Percentiles rank a stretch among this genome's conserved stretches.
Evolutionary conservation across 2,888 invertebrate species (phyloP).

Genomic region (Rotaria socialis): DNA sequence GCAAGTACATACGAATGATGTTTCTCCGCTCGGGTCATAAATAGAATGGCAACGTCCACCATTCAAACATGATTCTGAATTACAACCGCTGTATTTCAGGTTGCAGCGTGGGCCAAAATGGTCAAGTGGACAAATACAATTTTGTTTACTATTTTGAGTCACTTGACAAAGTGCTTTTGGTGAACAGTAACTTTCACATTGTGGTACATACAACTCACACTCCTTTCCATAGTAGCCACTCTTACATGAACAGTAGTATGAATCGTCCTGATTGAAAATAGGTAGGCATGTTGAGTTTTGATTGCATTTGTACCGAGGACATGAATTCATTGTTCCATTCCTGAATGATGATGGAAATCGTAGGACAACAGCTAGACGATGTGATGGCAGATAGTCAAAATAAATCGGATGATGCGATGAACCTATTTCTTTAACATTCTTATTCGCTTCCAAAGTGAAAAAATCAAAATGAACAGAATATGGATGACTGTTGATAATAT

Average conservation of each 20-base stretch:
- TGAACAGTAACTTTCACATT: neutral
- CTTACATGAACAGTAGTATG: neutral
- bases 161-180: neutral
- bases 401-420: neutral
- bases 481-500: neutral
- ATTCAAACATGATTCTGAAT: no score
- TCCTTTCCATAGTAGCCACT: neutral
- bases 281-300: neutral
- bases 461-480: neutral
- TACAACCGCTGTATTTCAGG: no score
- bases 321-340: neutral
- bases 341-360: neutral
- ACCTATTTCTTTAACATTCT: neutral
- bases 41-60: no score
- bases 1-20: no score
- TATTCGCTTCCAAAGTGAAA: neutral
- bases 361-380: neutral
- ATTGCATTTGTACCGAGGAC: neutral
- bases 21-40: no score
- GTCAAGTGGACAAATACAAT: no score
- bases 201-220: neutral
- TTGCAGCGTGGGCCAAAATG: no score
- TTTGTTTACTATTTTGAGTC: no score
- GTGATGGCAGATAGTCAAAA: neutral
- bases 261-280: neutral